Evolutionary conservation across 2,888 invertebrate species (phyloP), one percentile per base, ranked within the genome.

Genomic region (Nycteola revayana): DNA sequence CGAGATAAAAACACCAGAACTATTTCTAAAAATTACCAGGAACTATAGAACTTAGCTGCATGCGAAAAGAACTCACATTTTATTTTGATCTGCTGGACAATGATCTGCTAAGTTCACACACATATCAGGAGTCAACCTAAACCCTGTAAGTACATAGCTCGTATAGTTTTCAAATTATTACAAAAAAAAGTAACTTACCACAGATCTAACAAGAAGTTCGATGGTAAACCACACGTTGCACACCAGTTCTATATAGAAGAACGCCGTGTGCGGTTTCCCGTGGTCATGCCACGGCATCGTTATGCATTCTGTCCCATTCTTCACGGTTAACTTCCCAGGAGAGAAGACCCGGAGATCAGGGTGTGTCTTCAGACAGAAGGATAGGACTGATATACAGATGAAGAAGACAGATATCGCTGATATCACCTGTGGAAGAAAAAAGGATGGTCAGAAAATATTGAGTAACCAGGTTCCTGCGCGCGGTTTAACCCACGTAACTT

Each of bases 161-260:
- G n/a, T n/a, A n/a, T n/a, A n/a, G n/a, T n/a, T n/a, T n/a, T n/a
- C n/a, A n/a, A n/a, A n/a, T n/a, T n/a, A n/a, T n/a, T n/a, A n/a
- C n/a, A n/a, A n/a, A n/a, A n/a, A 18, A 18, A 18, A 18, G 3
- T 6, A 21, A 93, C 94, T 92, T 74, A 98, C 97, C 75, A 96
- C 92, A 68, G 95, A 93, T 56, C 97, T 91, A 39, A 96, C 94
- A 34, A 95, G 90, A 42, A 98, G 92, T 74, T 98, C 98, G 60
- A 98, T 94, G 1, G 97, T 96, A 86, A 98, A 98, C 98, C 98
- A 98, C 20, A 96, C 94, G 71, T 98, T 98, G 88, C 98, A 98
- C 33, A 96, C 92, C 63, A 96, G 93, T 69, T 98, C 98, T 41
- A 98, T 94, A 67, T 95, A 97, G 83, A 96, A 95, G 88, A 98